Conservation (phyloP, 53 echinoderm and acorn worm genomes). For the Holothuria scabra region DNA sequence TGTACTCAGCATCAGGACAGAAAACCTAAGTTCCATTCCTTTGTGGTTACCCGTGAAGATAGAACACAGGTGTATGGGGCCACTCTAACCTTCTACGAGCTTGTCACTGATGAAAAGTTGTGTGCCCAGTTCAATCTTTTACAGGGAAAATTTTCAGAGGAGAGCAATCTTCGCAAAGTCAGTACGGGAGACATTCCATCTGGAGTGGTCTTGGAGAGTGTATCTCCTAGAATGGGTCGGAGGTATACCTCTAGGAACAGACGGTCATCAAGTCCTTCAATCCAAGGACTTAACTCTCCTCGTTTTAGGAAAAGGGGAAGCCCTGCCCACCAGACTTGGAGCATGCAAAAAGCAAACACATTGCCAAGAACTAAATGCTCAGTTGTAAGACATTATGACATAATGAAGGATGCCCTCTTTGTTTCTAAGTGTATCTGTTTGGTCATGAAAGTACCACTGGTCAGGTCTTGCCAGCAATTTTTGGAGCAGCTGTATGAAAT, state of each 20-base stretch:
- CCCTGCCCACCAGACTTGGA: slow-evolving; percentile 64
- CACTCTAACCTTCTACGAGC: slow-evolving; percentile 85
- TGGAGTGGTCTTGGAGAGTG: slow-evolving; percentile 76
- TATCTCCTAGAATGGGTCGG: slow-evolving; percentile 72
- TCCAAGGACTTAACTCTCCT: slow-evolving; percentile 78
- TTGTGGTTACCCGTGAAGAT: slow-evolving; percentile 94
- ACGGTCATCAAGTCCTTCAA: slow-evolving; percentile 71
- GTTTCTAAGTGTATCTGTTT: slow-evolving; percentile 91
- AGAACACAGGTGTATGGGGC: slow-evolving; percentile 82
- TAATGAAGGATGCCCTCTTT: slow-evolving; percentile 84
- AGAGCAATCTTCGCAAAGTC: slow-evolving; percentile 62
- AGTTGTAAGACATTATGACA: slow-evolving; percentile 70
- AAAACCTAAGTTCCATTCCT: slow-evolving; percentile 86
- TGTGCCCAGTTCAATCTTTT: slow-evolving; percentile 63
- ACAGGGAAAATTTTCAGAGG: slow-evolving; percentile 77
- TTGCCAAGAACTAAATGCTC: slow-evolving; percentile 65
- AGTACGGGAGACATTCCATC: slow-evolving; percentile 69
- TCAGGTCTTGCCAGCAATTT: slow-evolving; percentile 77
- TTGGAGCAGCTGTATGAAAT: slow-evolving; percentile 83
- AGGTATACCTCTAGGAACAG: slow-evolving; percentile 64
- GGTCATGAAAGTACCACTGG: slow-evolving; percentile 80
- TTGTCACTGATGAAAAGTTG: slow-evolving; percentile 70
- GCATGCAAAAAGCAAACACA: slow-evolving; percentile 59
- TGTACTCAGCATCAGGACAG: slow-evolving; percentile 86
- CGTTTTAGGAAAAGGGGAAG: slow-evolving; percentile 58